Evolutionary conservation across 2,797 vertebrate species (phyloP).

Genomic region (Phalanger gymnotis): DNA sequence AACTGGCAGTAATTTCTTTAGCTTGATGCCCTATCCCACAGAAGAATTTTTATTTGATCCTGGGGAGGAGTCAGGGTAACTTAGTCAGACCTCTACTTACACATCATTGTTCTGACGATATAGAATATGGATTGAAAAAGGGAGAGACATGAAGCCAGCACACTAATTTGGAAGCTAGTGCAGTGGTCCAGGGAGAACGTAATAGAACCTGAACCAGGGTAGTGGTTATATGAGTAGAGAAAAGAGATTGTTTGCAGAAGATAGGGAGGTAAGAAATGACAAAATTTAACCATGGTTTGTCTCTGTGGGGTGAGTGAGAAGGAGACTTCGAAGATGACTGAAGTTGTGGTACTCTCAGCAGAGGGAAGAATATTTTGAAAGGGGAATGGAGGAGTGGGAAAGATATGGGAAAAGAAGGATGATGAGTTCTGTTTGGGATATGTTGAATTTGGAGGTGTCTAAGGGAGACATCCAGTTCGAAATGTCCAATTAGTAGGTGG

Average conservation of each 20-base stretch:
- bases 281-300: background rate
- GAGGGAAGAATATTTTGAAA: background rate
- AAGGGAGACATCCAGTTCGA: background rate
- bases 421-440: background rate
- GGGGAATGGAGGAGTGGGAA: fast-evolving
- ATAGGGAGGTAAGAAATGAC: background rate
- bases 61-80: background rate
- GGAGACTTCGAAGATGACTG: background rate
- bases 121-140: background rate
- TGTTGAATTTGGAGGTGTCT: background rate
- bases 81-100: background rate
- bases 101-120: background rate
- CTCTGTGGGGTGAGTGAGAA: background rate
- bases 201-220: background rate
- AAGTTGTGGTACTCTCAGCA: background rate
- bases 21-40: fast-evolving
- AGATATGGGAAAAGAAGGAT: background rate
- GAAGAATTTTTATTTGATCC: background rate
- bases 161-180: background rate
- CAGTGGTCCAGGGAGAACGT: background rate
- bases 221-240: background rate
- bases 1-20: background rate
- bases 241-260: background rate
- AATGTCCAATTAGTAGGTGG: background rate
- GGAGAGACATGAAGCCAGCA: background rate